These are phyloP conservation scores for Heptranchias perlo DNA, from an alignment of 2,113 vertebrate genomes.

Conservation along the genomic window DNA sequence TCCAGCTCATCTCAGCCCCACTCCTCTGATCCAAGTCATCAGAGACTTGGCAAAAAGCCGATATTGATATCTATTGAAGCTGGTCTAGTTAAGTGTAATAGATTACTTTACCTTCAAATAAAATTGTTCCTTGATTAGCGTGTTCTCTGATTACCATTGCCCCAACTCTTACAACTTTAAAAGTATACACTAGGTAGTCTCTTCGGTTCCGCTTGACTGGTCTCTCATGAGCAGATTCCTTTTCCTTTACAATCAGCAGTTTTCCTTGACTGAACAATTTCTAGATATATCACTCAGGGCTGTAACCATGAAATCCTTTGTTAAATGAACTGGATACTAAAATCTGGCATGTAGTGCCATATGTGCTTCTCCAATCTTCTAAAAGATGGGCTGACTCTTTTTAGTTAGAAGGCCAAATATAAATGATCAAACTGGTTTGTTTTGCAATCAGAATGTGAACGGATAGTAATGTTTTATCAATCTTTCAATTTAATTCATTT, in stretches of 20 bases:
- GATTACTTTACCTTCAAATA: too few species aligned
- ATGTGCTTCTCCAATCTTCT: not conserved
- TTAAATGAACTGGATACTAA: not conserved
- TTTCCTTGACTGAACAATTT: not conserved
- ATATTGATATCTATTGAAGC: not conserved
- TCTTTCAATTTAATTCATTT: not conserved
- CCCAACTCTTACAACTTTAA: not conserved
- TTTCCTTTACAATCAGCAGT: not conserved
- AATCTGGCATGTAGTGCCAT: not conserved
- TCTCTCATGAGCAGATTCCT: not conserved
- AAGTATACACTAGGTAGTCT: not conserved
- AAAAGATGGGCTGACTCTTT: not conserved
- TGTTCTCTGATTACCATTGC: not conserved
- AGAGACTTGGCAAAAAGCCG: not conserved
- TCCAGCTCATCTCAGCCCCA: too few species aligned
- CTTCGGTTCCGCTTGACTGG: not conserved
- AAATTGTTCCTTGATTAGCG: not conserved
- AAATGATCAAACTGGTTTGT: not conserved
- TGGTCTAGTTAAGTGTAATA: not conserved
- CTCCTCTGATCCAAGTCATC: not conserved
- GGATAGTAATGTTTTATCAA: not conserved
- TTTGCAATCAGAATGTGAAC: not conserved
- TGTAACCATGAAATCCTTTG: not conserved
- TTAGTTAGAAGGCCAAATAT: not conserved
- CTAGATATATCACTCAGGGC: not conserved